These are phyloP conservation scores for Chrysolina haemoptera DNA, from an alignment of 2,888 invertebrate genomes.

Conservation along the genomic window DNA sequence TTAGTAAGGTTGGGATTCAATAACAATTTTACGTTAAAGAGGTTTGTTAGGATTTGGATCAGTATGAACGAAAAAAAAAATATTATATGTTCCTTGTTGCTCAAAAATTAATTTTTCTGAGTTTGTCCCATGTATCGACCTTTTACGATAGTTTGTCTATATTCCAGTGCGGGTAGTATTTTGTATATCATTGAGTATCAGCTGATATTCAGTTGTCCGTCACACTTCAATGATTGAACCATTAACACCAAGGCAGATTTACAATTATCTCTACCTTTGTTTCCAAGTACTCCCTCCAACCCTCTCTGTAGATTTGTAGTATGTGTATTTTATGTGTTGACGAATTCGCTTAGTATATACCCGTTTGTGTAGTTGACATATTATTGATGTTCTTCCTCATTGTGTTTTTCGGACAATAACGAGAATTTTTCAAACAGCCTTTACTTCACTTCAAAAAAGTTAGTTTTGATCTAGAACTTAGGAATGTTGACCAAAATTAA, in stretches of 20 bases:
- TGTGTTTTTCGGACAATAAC: not conserved
- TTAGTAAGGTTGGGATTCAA: too few species aligned
- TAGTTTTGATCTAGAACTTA: not conserved
- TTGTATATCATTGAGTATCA: not conserved
- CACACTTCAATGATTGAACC: constrained; percentile 17
- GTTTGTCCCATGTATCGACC: too few species aligned
- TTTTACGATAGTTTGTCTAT: too few species aligned
- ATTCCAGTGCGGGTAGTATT: too few species aligned
- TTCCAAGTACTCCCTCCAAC: not conserved
- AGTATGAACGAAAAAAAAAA: too few species aligned
- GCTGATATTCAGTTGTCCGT: constrained; percentile 29
- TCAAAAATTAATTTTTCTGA: too few species aligned
- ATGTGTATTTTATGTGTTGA: constrained; percentile 5
- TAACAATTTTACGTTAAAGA: too few species aligned
- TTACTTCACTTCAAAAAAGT: not conserved
- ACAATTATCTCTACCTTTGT: constrained; percentile 41
- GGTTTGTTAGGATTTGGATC: too few species aligned
- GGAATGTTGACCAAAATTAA: too few species aligned
- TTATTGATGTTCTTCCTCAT: not conserved
- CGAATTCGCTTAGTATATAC: not conserved
- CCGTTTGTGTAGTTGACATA: constrained; percentile 3
- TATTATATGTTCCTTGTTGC: too few species aligned
- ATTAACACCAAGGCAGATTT: constrained; percentile 58
- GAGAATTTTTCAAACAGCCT: not conserved
- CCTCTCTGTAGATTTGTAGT: constrained; percentile 15